Base-by-base conservation (phyloP, 2,888 invertebrate genomes). In the Drosophila lacicola region DNA sequence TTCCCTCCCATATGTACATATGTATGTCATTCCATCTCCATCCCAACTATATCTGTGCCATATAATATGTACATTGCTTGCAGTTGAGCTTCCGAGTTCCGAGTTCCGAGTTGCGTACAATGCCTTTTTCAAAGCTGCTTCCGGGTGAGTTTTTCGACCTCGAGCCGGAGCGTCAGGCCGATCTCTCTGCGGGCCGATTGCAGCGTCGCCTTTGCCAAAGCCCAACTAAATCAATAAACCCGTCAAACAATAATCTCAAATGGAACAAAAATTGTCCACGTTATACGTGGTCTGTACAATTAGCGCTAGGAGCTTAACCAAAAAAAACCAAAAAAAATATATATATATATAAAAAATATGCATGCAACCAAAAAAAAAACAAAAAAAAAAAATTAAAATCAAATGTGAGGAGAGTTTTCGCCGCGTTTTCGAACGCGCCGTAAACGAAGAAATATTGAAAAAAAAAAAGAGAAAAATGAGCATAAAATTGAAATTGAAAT, bases 91-190 rank as follows among this genome's bases (percentile, higher is more conserved):
- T 8, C 6, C 29, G 8, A 25, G 36, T 55, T 21, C 17, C 55
- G 49, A 25, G 61, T 37, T 13, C 13, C 1, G 29, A 29, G 41
- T 41, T 19, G 8, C 17, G 45, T 46, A 50, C 44, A 63, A 73
- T 64, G 80, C 73, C 19, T 42, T 77, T 67, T 25, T 37, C 36
- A 50, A 36, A 56, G 21, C 58, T 64, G 55, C 47, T 21, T 33
- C 10, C 36, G 44, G 82, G 79, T 80, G 83, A 79, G 83, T 83
- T 57, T 25, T 3, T 9, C 39, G 14, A 9, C 17, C 25, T n/a
- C 25, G 33, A 46, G 8, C 2, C 13, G 1, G 36, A 25, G 6
- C 50, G 51, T 5, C 13, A 9, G 49, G 56, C 63, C 62, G 67
- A 14, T 36, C 41, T 45, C 9, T 39, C 34, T 13, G 25, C 8